phyloP scores from a whole-genome alignment of 2,797 vertebrate genomes.

The Fistularia tabacaria region DNA sequence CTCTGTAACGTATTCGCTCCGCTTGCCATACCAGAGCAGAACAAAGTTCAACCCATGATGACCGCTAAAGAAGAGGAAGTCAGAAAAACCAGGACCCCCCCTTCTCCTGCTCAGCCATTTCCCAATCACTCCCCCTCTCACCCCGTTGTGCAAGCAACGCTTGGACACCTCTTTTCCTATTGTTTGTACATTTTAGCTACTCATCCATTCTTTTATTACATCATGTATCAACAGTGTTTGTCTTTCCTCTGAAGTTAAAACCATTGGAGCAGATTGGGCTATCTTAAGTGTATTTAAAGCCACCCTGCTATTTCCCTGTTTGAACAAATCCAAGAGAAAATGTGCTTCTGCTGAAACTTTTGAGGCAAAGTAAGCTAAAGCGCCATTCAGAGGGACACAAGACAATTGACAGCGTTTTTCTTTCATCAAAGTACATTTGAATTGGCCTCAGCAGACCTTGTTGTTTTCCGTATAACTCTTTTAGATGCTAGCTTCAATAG shows the following conservation, averaged over 20 bases:
- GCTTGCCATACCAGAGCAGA: background rate
- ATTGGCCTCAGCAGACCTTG: too few species aligned
- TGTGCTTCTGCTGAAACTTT: too few species aligned
- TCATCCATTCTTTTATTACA: constrained; percentile 41
- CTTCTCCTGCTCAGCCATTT: background rate
- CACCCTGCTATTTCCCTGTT: background rate
- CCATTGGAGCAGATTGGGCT: constrained; percentile 18
- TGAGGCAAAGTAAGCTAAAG: too few species aligned
- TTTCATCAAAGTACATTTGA: too few species aligned
- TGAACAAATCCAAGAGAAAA: too few species aligned
- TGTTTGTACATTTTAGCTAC: constrained; percentile 38
- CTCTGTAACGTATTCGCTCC: constrained; percentile 31
- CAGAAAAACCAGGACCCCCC: constrained; percentile 20
- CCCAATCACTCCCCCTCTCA: background rate
- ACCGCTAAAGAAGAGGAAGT: background rate
- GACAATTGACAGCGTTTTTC: too few species aligned
- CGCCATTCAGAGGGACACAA: too few species aligned
- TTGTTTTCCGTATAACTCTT: too few species aligned
- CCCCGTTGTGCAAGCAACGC: background rate
- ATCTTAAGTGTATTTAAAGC: constrained; percentile 20
- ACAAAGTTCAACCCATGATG: constrained; percentile 36
- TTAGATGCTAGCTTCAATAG: too few species aligned
- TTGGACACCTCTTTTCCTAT: constrained; percentile 9
- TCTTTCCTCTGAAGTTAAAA: constrained; percentile 28
- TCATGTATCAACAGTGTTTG: constrained; percentile 16